phyloP scores from a whole-genome alignment of 2,888 invertebrate species.

The Tineola bisselliella region DNA sequence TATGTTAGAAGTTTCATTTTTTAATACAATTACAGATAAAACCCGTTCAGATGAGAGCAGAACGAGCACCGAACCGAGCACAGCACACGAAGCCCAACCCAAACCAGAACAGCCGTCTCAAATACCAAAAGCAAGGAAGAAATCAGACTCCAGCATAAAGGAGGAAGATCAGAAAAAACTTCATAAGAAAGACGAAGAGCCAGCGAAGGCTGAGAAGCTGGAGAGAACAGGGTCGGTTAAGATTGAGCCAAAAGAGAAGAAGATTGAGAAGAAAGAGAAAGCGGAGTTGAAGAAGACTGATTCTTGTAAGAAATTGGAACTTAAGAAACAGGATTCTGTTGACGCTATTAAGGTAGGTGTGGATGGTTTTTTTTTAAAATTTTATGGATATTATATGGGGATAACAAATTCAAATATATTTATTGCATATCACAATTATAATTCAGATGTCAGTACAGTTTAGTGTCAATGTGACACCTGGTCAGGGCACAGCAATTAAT shows the following conservation, averaged over 20 bases:
- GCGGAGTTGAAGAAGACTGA: constrained; percentile 24
- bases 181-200: constrained; percentile 21
- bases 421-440: too few relatives aligned
- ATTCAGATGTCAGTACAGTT: too few relatives aligned
- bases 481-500: too few relatives aligned
- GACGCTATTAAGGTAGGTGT: constrained; percentile 42
- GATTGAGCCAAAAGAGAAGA: constrained; percentile 24
- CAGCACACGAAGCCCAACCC: constrained; percentile 34
- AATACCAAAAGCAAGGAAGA: constrained; percentile 43
- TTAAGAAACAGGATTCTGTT: constrained; percentile 41
- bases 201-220: constrained; percentile 21
- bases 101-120: constrained; percentile 25
- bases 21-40: constrained; percentile 26
- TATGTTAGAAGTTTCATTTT: too few relatives aligned
- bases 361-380: too few relatives aligned
- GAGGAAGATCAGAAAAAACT: constrained; percentile 40
- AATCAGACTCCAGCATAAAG: constrained; percentile 52
- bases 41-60: constrained; percentile 30
- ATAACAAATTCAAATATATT: too few relatives aligned
- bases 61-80: constrained; percentile 40
- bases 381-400: not conserved
- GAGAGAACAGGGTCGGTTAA: constrained; percentile 38
- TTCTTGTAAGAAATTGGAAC: constrained; percentile 27
- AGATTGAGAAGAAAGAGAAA: constrained; percentile 18
- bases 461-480: too few relatives aligned